Conservation (phyloP, 1,140 invertebrate genomes). For the Triops longicaudatus region DNA sequence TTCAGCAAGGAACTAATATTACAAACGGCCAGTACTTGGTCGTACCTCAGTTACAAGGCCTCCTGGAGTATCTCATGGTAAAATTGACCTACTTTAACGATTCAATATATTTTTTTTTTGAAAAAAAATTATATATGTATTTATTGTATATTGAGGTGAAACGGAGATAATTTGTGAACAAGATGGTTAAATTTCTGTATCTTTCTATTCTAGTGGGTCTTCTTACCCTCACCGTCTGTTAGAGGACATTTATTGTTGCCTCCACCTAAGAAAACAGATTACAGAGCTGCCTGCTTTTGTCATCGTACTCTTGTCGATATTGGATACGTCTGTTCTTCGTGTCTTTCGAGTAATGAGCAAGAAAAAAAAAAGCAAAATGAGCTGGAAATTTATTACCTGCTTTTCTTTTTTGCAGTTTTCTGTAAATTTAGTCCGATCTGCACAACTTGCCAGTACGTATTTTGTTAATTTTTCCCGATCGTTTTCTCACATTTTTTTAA, state of each 20-base stretch:
- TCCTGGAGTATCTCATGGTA: slow-evolving; percentile 90
- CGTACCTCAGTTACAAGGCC: slow-evolving; percentile 61
- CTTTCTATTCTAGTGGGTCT: slow-evolving; percentile 70
- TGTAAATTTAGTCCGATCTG: slow-evolving; percentile 96
- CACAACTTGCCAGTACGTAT: slow-evolving; percentile 88
- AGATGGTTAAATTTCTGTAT: slow-evolving; percentile 23
- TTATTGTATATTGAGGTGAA: no score
- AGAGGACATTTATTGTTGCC: slow-evolving; percentile 78
- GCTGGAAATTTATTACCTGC: background rate
- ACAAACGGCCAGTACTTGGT: slow-evolving; percentile 83
- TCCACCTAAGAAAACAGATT: slow-evolving; percentile 83
- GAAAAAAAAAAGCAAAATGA: slow-evolving; percentile 20
- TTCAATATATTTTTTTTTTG: no score
- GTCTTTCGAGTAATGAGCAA: slow-evolving; percentile 74
- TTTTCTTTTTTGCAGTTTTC: slow-evolving; percentile 66
- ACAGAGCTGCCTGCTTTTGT: slow-evolving; percentile 94
- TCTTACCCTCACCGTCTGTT: slow-evolving; percentile 71
- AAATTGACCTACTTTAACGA: slow-evolving; percentile 31
- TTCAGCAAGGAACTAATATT: slow-evolving; percentile 94
- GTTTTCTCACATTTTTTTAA: slow-evolving; percentile 31
- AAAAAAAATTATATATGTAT: no score
- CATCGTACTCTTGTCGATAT: slow-evolving; percentile 92
- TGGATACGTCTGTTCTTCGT: slow-evolving; percentile 95
- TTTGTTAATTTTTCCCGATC: slow-evolving; percentile 23
- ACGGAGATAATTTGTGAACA: slow-evolving; percentile 23